These are phyloP conservation scores for Drosophila pachea DNA, from an alignment of 1,140 invertebrate species.

Conservation along the genomic window DNA sequence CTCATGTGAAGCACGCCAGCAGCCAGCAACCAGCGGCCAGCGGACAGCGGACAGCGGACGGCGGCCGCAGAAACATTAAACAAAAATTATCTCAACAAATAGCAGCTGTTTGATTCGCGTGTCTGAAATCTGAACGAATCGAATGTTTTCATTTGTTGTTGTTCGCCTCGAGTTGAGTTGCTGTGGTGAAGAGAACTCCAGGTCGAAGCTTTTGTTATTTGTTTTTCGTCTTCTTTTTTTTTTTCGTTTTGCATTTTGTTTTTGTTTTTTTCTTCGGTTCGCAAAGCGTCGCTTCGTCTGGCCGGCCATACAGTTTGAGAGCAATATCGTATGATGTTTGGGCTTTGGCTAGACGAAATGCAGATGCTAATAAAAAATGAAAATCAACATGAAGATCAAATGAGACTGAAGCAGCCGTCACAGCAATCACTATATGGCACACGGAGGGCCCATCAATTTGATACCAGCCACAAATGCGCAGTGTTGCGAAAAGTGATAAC, in stretches of 20 bases:
- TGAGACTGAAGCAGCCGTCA: too few relatives aligned
- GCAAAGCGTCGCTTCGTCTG: constrained; percentile 36
- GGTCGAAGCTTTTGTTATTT: neutral
- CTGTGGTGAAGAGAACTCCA: constrained; percentile 14
- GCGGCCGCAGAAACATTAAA: constrained; percentile 7
- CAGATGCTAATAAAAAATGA: neutral
- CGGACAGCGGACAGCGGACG: too few relatives aligned
- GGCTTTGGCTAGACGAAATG: neutral
- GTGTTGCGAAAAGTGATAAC: constrained; percentile 12
- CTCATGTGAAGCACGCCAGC: constrained; percentile 32
- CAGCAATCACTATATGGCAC: neutral
- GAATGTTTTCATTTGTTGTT: constrained; percentile 58
- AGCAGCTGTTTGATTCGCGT: constrained; percentile 64
- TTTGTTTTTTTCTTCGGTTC: neutral
- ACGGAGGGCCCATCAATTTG: neutral
- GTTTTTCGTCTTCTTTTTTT: neutral
- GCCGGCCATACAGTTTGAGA: constrained; percentile 53
- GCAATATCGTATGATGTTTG: constrained; percentile 62
- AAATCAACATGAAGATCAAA: too few relatives aligned
- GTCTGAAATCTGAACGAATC: constrained; percentile 41
- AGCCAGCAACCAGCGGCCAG: constrained; percentile 22
- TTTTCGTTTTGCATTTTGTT: constrained; percentile 8
- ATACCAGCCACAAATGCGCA: constrained; percentile 1
- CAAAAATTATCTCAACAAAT: constrained; percentile 49
- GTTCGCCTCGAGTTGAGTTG: neutral